Evolutionary conservation across 2,888 invertebrate species (phyloP).

Genomic region (Diarsia dahlii): DNA sequence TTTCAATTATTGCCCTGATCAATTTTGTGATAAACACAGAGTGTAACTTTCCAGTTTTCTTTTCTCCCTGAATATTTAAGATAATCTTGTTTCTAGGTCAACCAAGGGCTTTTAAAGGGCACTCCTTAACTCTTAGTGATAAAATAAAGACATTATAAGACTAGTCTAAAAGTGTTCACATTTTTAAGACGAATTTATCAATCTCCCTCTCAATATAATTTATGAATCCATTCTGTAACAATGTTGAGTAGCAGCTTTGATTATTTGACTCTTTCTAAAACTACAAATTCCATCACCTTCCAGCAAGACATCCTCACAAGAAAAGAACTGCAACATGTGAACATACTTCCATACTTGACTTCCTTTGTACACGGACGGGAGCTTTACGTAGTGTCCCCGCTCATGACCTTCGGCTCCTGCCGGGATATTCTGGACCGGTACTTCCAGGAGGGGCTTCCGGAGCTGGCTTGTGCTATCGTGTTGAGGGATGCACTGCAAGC

Average conservation of each 20-base stretch:
- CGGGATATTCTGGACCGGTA: slow-evolving; percentile 94
- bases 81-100: slow-evolving; percentile 49
- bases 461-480: slow-evolving; percentile 95
- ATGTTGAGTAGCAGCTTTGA: neutral
- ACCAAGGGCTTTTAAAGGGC: slow-evolving; percentile 60
- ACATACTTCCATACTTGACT: slow-evolving; percentile 94
- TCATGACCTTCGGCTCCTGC: slow-evolving; percentile 96
- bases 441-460: slow-evolving; percentile 95
- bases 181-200: neutral
- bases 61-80: neutral
- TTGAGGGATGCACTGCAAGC: slow-evolving; percentile 95
- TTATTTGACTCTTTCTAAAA: neutral
- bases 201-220: too few species aligned
- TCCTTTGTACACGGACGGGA: slow-evolving; percentile 95
- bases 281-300: slow-evolving; percentile 66
- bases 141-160: neutral
- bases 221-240: neutral
- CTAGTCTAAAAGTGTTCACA: neutral
- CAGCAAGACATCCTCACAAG: slow-evolving; percentile 95
- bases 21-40: neutral
- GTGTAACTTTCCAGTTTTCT: neutral
- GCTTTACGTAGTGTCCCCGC: slow-evolving; percentile 95
- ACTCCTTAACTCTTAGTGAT: neutral
- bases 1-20: neutral
- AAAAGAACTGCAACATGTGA: slow-evolving; percentile 94